phyloP scores from a whole-genome alignment of 2,113 vertebrate genomes.

The Corythornis cristatus region DNA sequence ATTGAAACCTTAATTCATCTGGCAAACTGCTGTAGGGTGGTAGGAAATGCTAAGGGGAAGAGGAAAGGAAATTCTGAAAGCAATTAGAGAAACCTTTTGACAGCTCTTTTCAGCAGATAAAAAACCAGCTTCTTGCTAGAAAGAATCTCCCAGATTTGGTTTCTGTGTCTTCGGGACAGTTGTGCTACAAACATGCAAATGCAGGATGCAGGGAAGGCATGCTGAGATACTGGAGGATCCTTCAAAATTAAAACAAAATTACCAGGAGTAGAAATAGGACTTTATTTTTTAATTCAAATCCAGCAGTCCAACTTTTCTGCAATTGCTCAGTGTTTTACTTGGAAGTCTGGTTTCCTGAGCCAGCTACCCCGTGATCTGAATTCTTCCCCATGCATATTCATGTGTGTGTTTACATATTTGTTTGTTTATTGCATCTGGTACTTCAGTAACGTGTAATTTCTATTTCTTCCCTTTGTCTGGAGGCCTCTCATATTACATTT shows the following conservation, averaged over 20 bases:
- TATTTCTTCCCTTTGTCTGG: slow-evolving; percentile 84
- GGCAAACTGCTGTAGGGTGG: slow-evolving; percentile 12
- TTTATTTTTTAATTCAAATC: background rate
- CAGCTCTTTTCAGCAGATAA: slow-evolving; percentile 68
- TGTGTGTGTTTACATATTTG: slow-evolving; percentile 32
- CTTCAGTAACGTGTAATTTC: slow-evolving; percentile 82
- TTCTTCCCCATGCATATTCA: slow-evolving; percentile 76
- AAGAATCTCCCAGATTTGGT: background rate
- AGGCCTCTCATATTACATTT: slow-evolving; percentile 88
- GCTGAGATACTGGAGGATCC: background rate
- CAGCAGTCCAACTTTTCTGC: slow-evolving; percentile 44
- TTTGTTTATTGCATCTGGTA: slow-evolving; percentile 66
- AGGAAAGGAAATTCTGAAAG: slow-evolving; percentile 45
- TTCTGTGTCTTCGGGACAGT: slow-evolving; percentile 36
- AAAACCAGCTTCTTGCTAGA: slow-evolving; percentile 35
- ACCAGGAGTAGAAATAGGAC: slow-evolving; percentile 17
- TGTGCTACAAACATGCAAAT: slow-evolving; percentile 20
- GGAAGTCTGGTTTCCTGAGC: slow-evolving; percentile 69
- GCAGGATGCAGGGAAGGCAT: background rate
- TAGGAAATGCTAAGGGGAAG: background rate
- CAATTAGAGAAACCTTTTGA: slow-evolving; percentile 65
- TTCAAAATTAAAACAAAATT: slow-evolving; percentile 51
- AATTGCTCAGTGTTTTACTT: slow-evolving; percentile 51
- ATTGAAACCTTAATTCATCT: slow-evolving; percentile 64
- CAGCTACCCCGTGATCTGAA: slow-evolving; percentile 67